phyloP scores from a whole-genome alignment of 2,888 invertebrate genomes.

The Anthophora plumipes region DNA sequence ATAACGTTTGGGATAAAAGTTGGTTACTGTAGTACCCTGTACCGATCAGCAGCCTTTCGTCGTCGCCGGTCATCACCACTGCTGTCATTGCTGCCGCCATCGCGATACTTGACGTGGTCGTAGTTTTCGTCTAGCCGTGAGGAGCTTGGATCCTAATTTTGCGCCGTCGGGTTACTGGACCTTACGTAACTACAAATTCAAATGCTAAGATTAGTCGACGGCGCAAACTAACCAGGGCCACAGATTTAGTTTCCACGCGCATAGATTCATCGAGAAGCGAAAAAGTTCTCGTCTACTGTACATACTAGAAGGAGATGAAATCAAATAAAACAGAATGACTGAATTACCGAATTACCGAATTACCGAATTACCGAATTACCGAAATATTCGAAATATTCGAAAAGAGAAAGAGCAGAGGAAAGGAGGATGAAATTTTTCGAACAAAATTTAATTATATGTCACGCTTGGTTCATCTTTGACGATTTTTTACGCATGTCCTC shows the following conservation, averaged over 20 bases:
- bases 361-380: too few species aligned
- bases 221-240: conserved; percentile 51
- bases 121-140: conserved; percentile 55
- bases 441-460: not conserved
- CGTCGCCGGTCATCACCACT: fast-evolving
- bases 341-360: too few species aligned
- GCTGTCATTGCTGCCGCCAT: not conserved
- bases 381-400: too few species aligned
- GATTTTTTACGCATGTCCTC: not conserved
- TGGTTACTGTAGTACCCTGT: conserved; percentile 1
- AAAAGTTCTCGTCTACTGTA: not conserved
- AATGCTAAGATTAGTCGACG: conserved; percentile 75
- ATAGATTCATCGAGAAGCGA: not conserved
- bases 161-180: conserved; percentile 78
- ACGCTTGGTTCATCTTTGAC: not conserved
- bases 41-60: not conserved
- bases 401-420: not conserved
- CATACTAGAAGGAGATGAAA: not conserved
- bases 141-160: conserved; percentile 76
- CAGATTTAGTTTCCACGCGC: conserved; percentile 49
- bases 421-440: not conserved
- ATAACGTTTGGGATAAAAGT: conserved; percentile 7
- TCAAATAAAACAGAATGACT: not conserved
- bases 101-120: conserved; percentile 30
- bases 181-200: conserved; percentile 76